Percentiles rank a stretch among this genome's conserved stretches.
These are phyloP conservation scores for Ellobium chinense DNA, from an alignment of 2,888 invertebrate genomes.

Conservation along the genomic window DNA sequence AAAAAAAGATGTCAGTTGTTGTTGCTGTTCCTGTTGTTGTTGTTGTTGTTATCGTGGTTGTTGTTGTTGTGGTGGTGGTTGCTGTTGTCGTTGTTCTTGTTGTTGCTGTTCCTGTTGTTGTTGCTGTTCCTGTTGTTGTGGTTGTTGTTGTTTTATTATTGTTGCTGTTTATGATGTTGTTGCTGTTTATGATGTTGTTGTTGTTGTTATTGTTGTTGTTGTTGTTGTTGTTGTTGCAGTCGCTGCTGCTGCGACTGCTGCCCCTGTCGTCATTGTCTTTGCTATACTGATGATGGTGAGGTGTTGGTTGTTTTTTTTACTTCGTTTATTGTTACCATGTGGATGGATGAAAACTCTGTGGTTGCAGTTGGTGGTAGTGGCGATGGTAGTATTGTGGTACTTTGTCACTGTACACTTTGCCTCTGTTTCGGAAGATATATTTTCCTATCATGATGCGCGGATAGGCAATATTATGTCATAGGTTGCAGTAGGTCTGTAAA, in stretches of 20 bases:
- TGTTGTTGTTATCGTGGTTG: not conserved
- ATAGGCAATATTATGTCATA: too few relatives aligned
- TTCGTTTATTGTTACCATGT: too few relatives aligned
- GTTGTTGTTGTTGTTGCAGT: constrained; percentile 9
- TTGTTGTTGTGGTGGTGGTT: not conserved
- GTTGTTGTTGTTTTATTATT: not conserved
- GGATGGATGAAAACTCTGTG: too few relatives aligned
- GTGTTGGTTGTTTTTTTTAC: too few relatives aligned
- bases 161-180: not conserved
- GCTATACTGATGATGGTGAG: too few relatives aligned
- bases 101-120: constrained; percentile 3
- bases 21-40: not conserved
- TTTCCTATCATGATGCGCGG: too few relatives aligned
- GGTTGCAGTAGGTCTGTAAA: too few relatives aligned
- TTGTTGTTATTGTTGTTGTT: not conserved
- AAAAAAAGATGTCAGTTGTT: not conserved
- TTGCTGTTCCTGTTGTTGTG: not conserved
- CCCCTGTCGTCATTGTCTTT: not conserved
- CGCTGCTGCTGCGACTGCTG: not conserved
- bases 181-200: not conserved
- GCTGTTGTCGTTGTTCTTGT: not conserved
- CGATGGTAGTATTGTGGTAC: too few relatives aligned
- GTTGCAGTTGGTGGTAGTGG: too few relatives aligned
- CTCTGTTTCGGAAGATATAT: too few relatives aligned
- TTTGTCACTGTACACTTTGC: too few relatives aligned